Evolutionary conservation across 2,797 vertebrate species (phyloP), one percentile per base, ranked within the genome.

Genomic region (Saguinus oedipus): DNA sequence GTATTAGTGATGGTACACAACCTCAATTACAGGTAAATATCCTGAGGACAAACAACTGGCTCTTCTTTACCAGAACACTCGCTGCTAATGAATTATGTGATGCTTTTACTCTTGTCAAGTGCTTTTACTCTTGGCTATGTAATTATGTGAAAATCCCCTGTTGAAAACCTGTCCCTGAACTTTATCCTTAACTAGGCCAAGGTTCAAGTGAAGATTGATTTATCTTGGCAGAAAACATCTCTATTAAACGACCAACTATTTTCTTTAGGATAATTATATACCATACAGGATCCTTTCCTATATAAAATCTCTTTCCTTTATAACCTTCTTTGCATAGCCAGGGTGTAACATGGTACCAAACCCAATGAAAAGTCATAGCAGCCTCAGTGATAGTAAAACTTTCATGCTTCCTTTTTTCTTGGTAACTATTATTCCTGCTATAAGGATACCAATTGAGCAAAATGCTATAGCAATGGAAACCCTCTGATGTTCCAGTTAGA

Each of bases 151-250:
- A 76, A 93, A 53, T 74, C 39, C n/a, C 20, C 55, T 81, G 46
- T 26, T 85, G n/a, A 92, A 93, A 91, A 94, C 82, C n/a, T 84
- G 55, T 59, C 59, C 14, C 59, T 83, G 33, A 86, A 91, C 50
- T 88, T 86, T 55, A 74, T 93, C 44, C 89, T 88, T 61, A 87
- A 88, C 17, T 44, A 84, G 44, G 30, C 82, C 26, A 92, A 82
- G 42, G 10, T 93, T 80, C 80, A 93, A 93, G 30, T 78, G 42
- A 95, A 86, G 44, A 79, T 57, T 82, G 48, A 74, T 92, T 85
- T 95, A 39, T 74, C 26, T 53, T 95, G 79, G n/a, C 39, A 86
- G 79, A 55, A 68, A n/a, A 68, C 61, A n/a, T 68, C 61, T n/a
- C 61, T 68, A 33, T n/a, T 68, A 68, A 68, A 19, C 4, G 3